phyloP scores from a whole-genome alignment of 2,888 invertebrate species.

The Dolichomitus sp. region DNA sequence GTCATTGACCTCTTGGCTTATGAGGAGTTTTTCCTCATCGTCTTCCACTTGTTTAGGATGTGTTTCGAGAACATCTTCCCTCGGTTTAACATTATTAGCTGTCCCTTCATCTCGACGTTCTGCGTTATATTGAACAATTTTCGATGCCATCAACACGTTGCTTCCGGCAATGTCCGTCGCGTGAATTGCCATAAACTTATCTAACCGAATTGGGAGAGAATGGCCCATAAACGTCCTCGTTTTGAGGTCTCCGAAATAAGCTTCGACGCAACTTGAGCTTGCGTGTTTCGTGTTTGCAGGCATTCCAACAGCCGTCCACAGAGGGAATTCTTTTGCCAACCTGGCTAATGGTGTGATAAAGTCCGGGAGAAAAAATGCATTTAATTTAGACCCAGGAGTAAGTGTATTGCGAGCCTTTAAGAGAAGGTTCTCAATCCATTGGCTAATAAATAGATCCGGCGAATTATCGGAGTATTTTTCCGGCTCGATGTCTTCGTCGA shows the following conservation, averaged over 20 bases:
- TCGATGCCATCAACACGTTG: neutral
- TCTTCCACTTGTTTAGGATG: neutral
- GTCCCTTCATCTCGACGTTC: neutral
- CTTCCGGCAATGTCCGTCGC: too few species aligned
- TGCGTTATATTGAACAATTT: neutral
- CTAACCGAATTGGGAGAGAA: too few species aligned
- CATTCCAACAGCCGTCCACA: neutral
- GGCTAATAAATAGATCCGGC: too few species aligned
- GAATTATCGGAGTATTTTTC: too few species aligned
- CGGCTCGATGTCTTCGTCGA: neutral
- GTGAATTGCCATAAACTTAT: too few species aligned
- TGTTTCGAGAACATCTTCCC: neutral
- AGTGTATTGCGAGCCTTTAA: too few species aligned
- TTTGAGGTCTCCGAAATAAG: neutral
- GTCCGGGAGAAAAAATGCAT: too few species aligned
- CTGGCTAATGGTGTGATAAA: too few species aligned
- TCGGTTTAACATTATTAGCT: neutral
- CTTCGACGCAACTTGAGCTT: neutral
- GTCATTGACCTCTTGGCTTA: too few species aligned
- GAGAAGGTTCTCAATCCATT: too few species aligned
- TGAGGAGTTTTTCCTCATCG: neutral
- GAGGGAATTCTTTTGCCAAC: too few species aligned
- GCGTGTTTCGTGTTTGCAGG: neutral
- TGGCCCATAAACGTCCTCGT: neutral
- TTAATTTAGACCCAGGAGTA: too few species aligned